A percentile compares a stretch with the other conserved stretches of the same genome.
Conservation (phyloP, 2,113 vertebrate species). For the Mandrillus leucophaeus region DNA sequence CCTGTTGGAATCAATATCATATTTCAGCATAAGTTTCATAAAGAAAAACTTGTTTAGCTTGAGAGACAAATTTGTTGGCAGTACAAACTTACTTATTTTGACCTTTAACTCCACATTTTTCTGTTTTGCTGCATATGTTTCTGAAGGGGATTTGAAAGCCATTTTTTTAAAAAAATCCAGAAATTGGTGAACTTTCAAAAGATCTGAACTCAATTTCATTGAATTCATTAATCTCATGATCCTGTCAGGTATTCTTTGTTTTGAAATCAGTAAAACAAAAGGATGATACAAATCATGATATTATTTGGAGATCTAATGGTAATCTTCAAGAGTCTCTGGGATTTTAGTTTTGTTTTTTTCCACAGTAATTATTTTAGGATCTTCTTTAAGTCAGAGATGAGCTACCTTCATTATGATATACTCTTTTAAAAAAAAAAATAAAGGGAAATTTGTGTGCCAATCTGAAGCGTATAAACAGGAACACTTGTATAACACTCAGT, state of each 20-base stretch:
- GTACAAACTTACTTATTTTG: neutral
- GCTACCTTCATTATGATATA: neutral
- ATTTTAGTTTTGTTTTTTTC: neutral
- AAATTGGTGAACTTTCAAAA: conserved; percentile 12
- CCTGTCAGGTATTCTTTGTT: conserved; percentile 1
- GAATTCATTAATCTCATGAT: neutral
- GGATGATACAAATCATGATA: neutral
- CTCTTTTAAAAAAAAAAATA: neutral
- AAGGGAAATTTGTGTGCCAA: neutral
- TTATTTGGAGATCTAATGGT: neutral
- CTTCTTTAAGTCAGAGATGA: neutral
- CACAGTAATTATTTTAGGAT: neutral
- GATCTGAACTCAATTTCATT: neutral
- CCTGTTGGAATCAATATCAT: neutral
- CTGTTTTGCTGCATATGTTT: neutral
- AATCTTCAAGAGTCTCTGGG: neutral
- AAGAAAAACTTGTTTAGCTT: neutral
- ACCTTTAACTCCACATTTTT: neutral
- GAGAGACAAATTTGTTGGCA: neutral
- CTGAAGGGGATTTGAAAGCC: neutral
- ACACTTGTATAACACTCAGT: neutral
- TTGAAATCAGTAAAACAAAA: neutral
- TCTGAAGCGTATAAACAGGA: neutral
- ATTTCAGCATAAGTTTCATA: neutral
- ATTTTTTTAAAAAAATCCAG: neutral